Evolutionary conservation across 2,888 invertebrate genomes (phyloP), one percentile per base, ranked within the genome.

Genomic region (Deroplatys truncata): DNA sequence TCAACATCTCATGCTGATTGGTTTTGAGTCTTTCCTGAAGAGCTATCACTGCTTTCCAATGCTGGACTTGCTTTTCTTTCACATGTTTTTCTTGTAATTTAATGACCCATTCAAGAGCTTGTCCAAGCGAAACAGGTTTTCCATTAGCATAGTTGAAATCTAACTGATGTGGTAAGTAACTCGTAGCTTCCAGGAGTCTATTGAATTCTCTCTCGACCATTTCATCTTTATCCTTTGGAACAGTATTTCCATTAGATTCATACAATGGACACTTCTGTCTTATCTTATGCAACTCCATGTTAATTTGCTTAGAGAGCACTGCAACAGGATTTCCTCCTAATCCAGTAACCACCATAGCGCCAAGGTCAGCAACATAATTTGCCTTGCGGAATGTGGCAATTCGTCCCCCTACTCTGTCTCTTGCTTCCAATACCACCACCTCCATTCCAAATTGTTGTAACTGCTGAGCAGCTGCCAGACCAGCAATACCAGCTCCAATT

Each of bases 261-360:
- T 98, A 99, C 43, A 99, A 94, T 0, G 99, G 99, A 93, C 99
- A 99, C 92, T 98, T 98, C 93, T 98, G 98, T 92, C 97, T 96
- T 91, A 99, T 98, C 92, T 98, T 98, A 92, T 98, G 97, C 91
- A 99, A 95, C 93, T 99, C 98, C 97, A 99, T 98, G 92, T 98
- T 98, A 92, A 99, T 98, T 94, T 99, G 99, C 92, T 98, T 97
- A 91, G 98, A 98, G 72, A 99, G 93, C 28, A 98, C 98, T 13
- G 98, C 98, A 90, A 99, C 97, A 0, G 99, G 99, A 94, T 99
- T 99, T 0, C 99, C 99, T 89, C 97, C 98, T 28, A 99, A 95
- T 0, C 99, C 99, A 5, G 99, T 99, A 4, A 99, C 98, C 3
- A 99, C 99, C 98, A 99, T 99, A 0, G 99, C 99, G 2, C 99